Evolutionary conservation across 2,797 vertebrate genomes (phyloP).

Genomic region (Anolis apletophallus): DNA sequence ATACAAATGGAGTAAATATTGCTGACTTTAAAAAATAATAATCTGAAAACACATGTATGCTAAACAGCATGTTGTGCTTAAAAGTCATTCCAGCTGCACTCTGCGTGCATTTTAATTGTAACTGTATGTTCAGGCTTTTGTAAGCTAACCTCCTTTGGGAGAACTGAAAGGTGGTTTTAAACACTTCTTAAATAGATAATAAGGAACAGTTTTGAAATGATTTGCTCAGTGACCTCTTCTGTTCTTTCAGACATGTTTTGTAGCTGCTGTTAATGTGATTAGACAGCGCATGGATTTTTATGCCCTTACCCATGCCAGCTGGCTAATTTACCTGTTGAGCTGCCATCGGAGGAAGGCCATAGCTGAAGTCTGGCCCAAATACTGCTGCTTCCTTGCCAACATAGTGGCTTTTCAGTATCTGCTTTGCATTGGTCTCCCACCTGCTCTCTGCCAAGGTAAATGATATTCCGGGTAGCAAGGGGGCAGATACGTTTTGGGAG

Average conservation of each 20-base stretch:
- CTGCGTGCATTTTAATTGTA: not conserved
- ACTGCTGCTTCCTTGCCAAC: conserved; percentile 82
- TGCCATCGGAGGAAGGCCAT: conserved; percentile 82
- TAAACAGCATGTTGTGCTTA: not conserved
- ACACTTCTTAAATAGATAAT: not conserved
- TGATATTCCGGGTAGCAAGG: not conserved
- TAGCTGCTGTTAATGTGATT: conserved; percentile 79
- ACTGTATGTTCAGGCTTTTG: not conserved
- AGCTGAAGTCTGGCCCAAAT: conserved; percentile 84
- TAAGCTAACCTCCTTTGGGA: not conserved
- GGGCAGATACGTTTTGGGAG: not conserved
- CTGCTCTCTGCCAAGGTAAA: conserved; percentile 81
- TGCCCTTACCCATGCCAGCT: conserved; percentile 76
- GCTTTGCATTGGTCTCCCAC: conserved; percentile 82
- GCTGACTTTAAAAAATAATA: too few relatives aligned
- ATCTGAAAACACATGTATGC: not conserved
- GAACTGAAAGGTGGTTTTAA: not conserved
- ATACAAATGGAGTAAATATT: too few relatives aligned
- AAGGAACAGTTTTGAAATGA: not conserved
- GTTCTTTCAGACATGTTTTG: conserved; percentile 77
- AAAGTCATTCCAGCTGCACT: not conserved
- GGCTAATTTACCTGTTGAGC: conserved; percentile 78
- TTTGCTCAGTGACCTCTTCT: not conserved
- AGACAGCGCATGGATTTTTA: conserved; percentile 84
- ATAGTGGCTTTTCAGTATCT: conserved; percentile 82